A percentile compares a stretch with the other conserved stretches of the same genome.
These are phyloP conservation scores for Psophia crepitans DNA, from an alignment of 2,113 vertebrate genomes.

Conservation along the genomic window DNA sequence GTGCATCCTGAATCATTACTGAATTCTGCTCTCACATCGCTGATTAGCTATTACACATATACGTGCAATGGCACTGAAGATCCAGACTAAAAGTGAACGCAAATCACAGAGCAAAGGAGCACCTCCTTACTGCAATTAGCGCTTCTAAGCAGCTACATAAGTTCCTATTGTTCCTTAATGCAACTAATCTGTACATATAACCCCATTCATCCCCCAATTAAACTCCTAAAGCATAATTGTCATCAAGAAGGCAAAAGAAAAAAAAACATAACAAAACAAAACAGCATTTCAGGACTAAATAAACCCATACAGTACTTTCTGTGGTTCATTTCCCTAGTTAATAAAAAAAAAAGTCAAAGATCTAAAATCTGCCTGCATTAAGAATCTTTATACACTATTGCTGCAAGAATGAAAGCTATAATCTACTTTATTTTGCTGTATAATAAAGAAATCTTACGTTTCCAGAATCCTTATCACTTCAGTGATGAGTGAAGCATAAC, in stretches of 20 bases:
- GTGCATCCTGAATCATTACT: background rate
- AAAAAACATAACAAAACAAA: background rate
- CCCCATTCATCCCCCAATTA: accelerated
- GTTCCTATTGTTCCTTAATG: background rate
- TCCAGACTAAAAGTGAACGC: background rate
- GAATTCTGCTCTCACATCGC: background rate
- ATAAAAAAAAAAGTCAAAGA: background rate
- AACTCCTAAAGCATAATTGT: background rate
- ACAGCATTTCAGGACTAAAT: background rate
- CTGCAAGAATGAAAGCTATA: background rate
- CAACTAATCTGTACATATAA: background rate
- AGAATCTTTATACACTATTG: background rate
- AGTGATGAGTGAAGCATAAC: background rate
- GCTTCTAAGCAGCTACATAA: background rate
- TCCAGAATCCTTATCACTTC: background rate
- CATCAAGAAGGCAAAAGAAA: background rate
- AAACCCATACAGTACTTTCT: background rate
- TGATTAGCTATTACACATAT: background rate
- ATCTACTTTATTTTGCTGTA: background rate
- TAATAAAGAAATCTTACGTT: background rate
- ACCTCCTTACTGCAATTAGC: background rate
- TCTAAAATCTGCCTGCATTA: background rate
- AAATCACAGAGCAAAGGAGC: background rate
- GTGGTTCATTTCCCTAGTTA: background rate
- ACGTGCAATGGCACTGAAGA: background rate